Evolutionary conservation across 1,140 invertebrate species (phyloP).

Genomic region (Amphibalanus amphitrite): DNA sequence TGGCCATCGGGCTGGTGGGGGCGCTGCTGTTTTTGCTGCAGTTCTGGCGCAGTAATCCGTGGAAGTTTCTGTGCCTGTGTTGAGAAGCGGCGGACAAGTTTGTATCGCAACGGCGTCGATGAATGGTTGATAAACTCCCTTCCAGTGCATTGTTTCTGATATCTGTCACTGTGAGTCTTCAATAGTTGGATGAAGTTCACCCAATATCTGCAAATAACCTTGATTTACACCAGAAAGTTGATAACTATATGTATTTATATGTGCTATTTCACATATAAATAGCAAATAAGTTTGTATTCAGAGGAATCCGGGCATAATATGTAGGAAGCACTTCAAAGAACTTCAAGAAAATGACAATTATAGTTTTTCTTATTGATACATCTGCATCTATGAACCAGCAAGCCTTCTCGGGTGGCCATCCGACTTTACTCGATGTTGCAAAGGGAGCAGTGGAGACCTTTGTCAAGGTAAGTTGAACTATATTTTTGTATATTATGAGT

Average conservation of each 20-base stretch:
- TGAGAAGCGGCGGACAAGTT: no score
- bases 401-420: slow-evolving; percentile 87
- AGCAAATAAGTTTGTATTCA: no score
- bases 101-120: no score
- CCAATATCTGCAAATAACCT: no score
- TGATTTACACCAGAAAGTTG: no score
- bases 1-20: background rate
- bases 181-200: no score
- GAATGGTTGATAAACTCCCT: no score
- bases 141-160: no score
- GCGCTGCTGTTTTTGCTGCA: background rate
- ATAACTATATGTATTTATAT: no score
- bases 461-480: slow-evolving; percentile 57
- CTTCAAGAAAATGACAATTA: slow-evolving; percentile 73
- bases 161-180: no score
- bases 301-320: background rate
- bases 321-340: background rate
- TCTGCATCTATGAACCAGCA: slow-evolving; percentile 98
- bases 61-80: background rate
- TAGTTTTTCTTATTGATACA: slow-evolving; percentile 96
- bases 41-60: background rate
- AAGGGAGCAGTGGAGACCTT: slow-evolving; percentile 97
- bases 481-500: no score
- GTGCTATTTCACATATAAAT: no score
- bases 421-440: slow-evolving; percentile 88